These are phyloP conservation scores for Cardiocondyla obscurior DNA, from an alignment of 1,140 invertebrate species.

Conservation along the genomic window DNA sequence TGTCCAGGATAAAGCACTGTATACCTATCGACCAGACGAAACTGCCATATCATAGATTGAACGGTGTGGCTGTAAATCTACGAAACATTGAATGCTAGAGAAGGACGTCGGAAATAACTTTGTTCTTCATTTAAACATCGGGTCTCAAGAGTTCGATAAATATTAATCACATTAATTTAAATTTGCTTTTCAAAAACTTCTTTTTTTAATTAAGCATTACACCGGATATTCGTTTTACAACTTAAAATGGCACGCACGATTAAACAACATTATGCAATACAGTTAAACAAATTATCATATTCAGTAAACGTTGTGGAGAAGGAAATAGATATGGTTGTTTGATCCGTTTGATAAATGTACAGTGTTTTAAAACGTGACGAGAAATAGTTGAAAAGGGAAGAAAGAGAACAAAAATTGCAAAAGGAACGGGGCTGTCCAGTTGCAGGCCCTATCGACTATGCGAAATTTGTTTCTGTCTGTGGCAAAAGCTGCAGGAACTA, in stretches of 20 bases:
- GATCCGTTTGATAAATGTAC: background rate
- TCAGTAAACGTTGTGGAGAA: background rate
- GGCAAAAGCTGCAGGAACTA: constrained; percentile 14
- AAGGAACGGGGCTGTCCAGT: constrained; percentile 27
- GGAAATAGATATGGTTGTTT: background rate
- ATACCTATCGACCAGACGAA: constrained; percentile 26
- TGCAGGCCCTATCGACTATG: constrained; percentile 3
- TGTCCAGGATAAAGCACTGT: constrained; percentile 35
- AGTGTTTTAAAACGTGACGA: background rate
- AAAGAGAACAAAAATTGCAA: constrained; percentile 37
- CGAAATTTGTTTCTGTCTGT: constrained; percentile 63
- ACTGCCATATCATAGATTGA: constrained; percentile 15
- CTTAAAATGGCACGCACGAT: background rate
- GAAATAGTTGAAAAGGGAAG: background rate
- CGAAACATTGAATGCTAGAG: constrained; percentile 1
- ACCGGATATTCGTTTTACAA: background rate
- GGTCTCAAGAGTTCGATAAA: background rate
- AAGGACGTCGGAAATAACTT: constrained; percentile 4
- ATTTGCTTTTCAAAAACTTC: background rate
- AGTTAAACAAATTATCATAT: background rate
- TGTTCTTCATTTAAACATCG: background rate
- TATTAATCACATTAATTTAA: background rate
- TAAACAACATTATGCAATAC: too few species aligned
- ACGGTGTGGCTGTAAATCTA: background rate
- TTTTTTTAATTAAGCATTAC: background rate